Base-by-base conservation (phyloP, 2,888 invertebrate genomes). In the Epinotia bilunana region DNA sequence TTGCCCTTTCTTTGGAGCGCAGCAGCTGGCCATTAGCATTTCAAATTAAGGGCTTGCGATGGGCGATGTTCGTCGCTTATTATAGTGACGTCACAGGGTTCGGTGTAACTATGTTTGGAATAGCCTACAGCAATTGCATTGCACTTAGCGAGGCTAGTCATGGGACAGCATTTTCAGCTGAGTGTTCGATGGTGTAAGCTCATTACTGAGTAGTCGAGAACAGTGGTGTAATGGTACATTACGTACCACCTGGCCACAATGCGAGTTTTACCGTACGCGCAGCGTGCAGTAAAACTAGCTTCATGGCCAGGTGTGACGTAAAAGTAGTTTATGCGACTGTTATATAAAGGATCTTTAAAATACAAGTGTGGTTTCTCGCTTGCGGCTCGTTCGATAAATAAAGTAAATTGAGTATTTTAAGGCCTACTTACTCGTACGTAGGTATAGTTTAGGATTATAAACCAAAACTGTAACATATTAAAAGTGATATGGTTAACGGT, bases 401-500 rank as follows among this genome's bases (percentile, higher is more conserved):
- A 49, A 12, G 13, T 16, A 13, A n/a, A 18, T 6, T 2, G 18
- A 16, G n/a, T 16, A 13, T 23, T 11, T 13, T 23, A 23, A 13
- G 43, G 12, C 43, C 12, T 12, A 43, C 2, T 43, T n/a, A n/a
- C n/a, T n/a, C n/a, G n/a, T n/a, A n/a, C n/a, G n/a, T 12, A 43
- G 1, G 43, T 2, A 43, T 12, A 11, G 43, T 28, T 28, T 2
- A 28, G 23, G 13, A 58, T 58, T 23, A 58, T 28, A 20, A 16
- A 12, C 1, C 23, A 28, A 28, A 28, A 60, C 7, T 12, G 20
- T 20, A 23, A 13, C 58, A 58, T 33, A 18, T 18, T 57, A 46
- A 16, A 61, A 72, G 49, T 65, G 33, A 69, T 46, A 57, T 74
- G 18, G 49, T n/a, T n/a, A n/a, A n/a, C n/a, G n/a, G n/a, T 64